Conservation (phyloP, 2,797 vertebrate genomes). For the Oceanodroma leucorhoa region DNA sequence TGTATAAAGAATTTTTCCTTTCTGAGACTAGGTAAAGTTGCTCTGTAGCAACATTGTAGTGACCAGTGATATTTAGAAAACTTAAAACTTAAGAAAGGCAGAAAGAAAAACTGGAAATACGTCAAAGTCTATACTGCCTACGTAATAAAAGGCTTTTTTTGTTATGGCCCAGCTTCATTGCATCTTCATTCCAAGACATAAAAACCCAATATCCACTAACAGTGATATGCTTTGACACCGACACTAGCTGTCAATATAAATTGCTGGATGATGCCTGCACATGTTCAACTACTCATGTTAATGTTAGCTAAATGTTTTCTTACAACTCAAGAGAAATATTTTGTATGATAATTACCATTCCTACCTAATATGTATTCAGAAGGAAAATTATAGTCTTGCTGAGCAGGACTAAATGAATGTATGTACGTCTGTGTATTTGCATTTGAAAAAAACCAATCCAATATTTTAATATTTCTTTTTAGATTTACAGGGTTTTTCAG, state of each 20-base stretch:
- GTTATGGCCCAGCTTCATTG: background rate
- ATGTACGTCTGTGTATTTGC: background rate
- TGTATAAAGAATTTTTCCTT: background rate
- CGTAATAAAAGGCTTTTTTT: background rate
- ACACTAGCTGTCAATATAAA: background rate
- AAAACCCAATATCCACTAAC: background rate
- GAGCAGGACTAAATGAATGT: background rate
- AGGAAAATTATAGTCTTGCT: background rate
- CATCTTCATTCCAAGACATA: background rate
- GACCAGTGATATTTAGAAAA: background rate
- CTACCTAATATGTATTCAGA: background rate
- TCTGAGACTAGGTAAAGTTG: background rate
- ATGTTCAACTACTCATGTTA: background rate
- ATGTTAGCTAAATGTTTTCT: background rate
- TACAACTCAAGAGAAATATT: background rate
- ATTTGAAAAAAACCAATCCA: background rate
- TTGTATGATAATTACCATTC: background rate
- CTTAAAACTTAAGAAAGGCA: background rate
- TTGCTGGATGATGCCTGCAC: background rate
- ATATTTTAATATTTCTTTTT: background rate
- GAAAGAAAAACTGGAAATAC: background rate
- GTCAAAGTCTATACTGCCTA: background rate
- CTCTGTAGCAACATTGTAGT: background rate
- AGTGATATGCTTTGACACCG: background rate
- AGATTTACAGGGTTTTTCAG: background rate